These are phyloP conservation scores for Ameiurus melas DNA, from an alignment of 2,113 vertebrate genomes.

Conservation along the genomic window DNA sequence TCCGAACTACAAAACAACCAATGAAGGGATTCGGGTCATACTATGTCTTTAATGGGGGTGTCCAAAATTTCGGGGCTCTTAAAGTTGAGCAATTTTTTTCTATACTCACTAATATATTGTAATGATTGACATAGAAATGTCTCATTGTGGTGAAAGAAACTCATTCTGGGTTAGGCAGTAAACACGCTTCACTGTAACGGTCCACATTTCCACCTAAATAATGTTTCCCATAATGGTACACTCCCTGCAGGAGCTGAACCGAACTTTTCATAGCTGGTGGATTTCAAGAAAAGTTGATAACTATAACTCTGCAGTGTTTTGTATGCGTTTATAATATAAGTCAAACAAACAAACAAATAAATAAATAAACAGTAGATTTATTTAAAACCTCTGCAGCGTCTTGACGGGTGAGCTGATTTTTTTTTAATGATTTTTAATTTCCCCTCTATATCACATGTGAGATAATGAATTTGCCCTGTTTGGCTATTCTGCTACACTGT, in stretches of 20 bases:
- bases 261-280: background rate
- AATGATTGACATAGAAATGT: fast-evolving
- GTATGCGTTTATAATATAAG: background rate
- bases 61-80: background rate
- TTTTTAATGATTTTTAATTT: background rate
- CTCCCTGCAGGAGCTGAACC: conserved; percentile 50
- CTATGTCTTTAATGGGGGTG: conserved; percentile 50
- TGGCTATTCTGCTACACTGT: background rate
- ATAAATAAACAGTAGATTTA: background rate
- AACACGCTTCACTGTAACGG: background rate
- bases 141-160: background rate
- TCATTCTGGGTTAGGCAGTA: background rate
- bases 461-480: background rate
- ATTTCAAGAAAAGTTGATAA: background rate
- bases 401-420: conserved; percentile 20
- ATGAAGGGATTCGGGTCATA: conserved; percentile 53
- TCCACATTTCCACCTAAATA: background rate
- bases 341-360: background rate
- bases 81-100: background rate
- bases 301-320: too few relatives aligned
- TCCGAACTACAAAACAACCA: conserved; percentile 55
- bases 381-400: background rate
- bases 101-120: background rate
- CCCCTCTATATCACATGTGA: background rate
- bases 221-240: conserved; percentile 30